phyloP scores from a whole-genome alignment of 2,797 vertebrate species.

The Galaxias olidus region DNA sequence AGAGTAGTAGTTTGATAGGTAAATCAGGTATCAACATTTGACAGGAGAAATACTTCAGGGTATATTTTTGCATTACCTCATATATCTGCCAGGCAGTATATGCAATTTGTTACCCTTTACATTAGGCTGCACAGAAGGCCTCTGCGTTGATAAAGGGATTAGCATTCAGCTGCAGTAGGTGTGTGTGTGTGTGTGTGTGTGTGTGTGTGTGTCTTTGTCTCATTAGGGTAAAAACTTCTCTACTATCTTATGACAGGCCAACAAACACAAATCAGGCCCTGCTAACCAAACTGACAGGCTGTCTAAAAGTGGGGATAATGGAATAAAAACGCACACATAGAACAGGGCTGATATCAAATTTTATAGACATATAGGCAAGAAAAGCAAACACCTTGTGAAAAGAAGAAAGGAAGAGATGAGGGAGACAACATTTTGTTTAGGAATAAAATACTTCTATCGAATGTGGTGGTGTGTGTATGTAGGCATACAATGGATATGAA shows the following conservation, averaged over 20 bases:
- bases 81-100: too few relatives aligned
- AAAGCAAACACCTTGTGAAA: conserved; percentile 21
- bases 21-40: too few relatives aligned
- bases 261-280: conserved; percentile 33
- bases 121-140: too few relatives aligned
- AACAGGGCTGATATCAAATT: conserved; percentile 27
- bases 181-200: conserved; percentile 31
- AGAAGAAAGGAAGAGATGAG: neutral
- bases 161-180: conserved; percentile 21
- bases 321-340: conserved; percentile 17
- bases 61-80: too few relatives aligned
- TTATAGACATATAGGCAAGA: conserved; percentile 44
- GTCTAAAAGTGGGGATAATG: conserved; percentile 38
- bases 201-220: conserved; percentile 17
- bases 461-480: too few relatives aligned
- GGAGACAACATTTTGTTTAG: too few relatives aligned
- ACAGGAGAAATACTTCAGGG: too few relatives aligned
- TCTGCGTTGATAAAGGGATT: conserved; percentile 49
- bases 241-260: conserved; percentile 2
- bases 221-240: conserved; percentile 3
- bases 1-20: too few relatives aligned
- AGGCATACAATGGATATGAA: too few relatives aligned
- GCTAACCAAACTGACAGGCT: conserved; percentile 44
- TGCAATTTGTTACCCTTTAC: too few relatives aligned
- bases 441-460: too few relatives aligned